A percentile compares a stretch with the other conserved stretches of the same genome.
phyloP scores from a whole-genome alignment of 2,113 vertebrate genomes.

The Brienomyrus longianalis region DNA sequence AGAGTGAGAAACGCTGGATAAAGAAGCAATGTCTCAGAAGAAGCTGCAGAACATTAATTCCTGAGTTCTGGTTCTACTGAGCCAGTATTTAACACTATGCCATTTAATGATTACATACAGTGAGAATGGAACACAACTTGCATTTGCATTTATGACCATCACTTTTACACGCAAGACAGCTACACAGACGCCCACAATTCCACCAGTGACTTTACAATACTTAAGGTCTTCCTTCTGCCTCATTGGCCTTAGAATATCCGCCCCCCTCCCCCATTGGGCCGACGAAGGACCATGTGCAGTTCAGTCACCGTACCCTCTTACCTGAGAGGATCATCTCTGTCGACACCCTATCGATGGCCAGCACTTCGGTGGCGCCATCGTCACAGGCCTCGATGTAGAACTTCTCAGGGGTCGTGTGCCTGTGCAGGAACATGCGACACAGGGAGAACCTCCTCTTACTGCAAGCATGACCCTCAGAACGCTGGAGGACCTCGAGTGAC shows the following conservation, averaged over 20 bases:
- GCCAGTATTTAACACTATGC: background rate
- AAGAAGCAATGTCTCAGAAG: background rate
- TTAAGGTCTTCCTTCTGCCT: background rate
- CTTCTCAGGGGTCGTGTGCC: constrained; percentile 83
- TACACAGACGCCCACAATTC: background rate
- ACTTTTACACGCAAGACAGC: background rate
- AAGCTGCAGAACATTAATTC: background rate
- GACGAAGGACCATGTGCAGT: background rate
- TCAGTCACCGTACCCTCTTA: constrained; percentile 35
- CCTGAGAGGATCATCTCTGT: constrained; percentile 86
- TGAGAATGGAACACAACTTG: background rate
- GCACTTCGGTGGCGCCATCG: constrained; percentile 74
- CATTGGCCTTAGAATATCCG: background rate
- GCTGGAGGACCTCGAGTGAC: background rate
- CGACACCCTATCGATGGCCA: constrained; percentile 87
- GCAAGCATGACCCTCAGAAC: background rate
- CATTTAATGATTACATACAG: background rate
- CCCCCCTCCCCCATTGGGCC: background rate
- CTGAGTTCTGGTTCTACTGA: background rate
- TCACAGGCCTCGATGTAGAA: constrained; percentile 89
- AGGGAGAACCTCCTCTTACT: background rate
- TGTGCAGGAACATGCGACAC: constrained; percentile 32
- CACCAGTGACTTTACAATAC: background rate
- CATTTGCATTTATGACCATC: background rate
- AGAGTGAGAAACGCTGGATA: background rate